Conservation (phyloP, 2,888 invertebrate genomes). For the Ophion ventricosus region DNA sequence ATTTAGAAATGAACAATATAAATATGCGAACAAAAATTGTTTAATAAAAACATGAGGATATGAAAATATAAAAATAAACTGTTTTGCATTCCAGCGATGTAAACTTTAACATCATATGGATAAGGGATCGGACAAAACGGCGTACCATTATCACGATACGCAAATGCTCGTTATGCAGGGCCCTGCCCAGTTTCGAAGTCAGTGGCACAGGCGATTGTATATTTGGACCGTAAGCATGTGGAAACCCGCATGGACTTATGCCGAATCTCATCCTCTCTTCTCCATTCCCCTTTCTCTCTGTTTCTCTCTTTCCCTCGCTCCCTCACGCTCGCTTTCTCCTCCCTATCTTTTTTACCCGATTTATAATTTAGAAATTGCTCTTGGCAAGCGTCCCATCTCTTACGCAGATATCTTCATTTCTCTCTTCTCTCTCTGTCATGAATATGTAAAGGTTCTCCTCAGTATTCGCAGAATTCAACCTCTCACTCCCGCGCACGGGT, state of each 20-base stretch:
- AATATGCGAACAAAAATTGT: no score
- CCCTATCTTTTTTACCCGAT: conserved; percentile 61
- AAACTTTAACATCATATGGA: conserved; percentile 2
- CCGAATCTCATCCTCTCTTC: conserved; percentile 12
- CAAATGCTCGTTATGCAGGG: conserved; percentile 74
- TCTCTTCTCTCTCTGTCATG: conserved; percentile 34
- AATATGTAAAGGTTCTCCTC: conserved; percentile 50
- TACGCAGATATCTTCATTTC: conserved; percentile 56
- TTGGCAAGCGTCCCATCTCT: conserved; percentile 71
- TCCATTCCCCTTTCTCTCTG: neutral
- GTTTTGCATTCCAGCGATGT: no score
- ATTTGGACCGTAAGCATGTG: conserved; percentile 59
- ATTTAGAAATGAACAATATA: no score
- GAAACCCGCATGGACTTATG: conserved; percentile 47
- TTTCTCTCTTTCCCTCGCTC: conserved; percentile 23
- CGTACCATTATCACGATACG: conserved; percentile 72
- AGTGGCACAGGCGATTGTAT: conserved; percentile 73
- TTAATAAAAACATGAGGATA: no score
- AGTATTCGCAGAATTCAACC: conserved; percentile 28
- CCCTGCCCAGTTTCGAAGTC: conserved; percentile 74
- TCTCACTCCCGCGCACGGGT: no score
- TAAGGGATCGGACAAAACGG: conserved; percentile 28
- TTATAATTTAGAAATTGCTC: conserved; percentile 76
- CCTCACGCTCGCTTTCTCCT: neutral
- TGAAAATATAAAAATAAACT: no score